These are phyloP conservation scores for Dendrocincla tyrannina DNA, from an alignment of 2,797 vertebrate species.

Conservation along the genomic window DNA sequence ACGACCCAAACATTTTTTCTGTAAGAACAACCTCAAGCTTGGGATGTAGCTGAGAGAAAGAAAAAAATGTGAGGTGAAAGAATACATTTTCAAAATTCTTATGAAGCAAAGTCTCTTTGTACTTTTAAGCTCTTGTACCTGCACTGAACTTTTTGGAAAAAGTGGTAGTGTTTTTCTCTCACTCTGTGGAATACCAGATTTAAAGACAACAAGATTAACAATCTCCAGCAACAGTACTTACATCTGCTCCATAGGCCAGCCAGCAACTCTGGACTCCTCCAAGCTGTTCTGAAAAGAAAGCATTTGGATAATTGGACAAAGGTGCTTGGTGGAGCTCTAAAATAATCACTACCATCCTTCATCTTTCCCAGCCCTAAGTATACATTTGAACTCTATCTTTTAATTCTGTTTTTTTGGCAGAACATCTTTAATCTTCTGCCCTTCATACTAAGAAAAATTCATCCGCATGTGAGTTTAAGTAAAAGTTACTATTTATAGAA, in stretches of 20 bases:
- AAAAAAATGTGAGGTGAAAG: neutral
- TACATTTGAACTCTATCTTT: constrained; percentile 46
- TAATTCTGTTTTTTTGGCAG: constrained; percentile 29
- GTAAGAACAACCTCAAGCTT: neutral
- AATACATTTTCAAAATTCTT: neutral
- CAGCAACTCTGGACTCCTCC: constrained; percentile 6
- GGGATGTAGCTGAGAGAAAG: neutral
- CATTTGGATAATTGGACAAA: constrained; percentile 58
- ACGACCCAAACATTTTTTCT: neutral
- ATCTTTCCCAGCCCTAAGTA: constrained; percentile 11
- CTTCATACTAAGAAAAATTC: neutral
- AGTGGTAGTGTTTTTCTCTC: neutral
- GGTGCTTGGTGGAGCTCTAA: constrained; percentile 50
- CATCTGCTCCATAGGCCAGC: neutral
- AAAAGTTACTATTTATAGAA: constrained; percentile 50
- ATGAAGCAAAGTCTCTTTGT: neutral
- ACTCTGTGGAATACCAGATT: neutral
- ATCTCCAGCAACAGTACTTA: neutral
- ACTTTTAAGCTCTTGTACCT: neutral
- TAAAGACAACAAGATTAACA: constrained; percentile 5
- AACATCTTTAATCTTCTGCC: constrained; percentile 31
- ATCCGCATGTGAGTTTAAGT: constrained; percentile 18
- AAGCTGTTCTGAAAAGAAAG: constrained; percentile 40
- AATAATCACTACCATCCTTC: constrained; percentile 56
- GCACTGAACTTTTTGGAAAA: neutral